A percentile compares a stretch with the other conserved stretches of the same genome.
Conservation (phyloP, 2,888 invertebrate species). For the Neuroscelio doddi region DNA sequence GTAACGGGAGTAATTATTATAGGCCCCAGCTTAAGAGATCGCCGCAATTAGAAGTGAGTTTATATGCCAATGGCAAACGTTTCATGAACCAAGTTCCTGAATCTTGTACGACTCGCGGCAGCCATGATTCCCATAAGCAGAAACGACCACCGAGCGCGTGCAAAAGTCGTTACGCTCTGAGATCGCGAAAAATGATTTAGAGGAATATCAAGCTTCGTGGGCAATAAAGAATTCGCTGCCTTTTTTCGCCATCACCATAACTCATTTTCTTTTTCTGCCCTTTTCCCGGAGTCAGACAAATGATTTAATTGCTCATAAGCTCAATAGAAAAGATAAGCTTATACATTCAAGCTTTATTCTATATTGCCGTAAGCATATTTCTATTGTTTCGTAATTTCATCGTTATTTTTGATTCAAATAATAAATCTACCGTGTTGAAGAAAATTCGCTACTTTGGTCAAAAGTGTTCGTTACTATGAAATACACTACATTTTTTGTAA, state of each 20-base stretch:
- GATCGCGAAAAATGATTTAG: slow-evolving; percentile 39
- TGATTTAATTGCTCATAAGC: slow-evolving; percentile 3
- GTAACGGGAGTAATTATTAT: slow-evolving; percentile 58
- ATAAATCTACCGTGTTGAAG: no score
- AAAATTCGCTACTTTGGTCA: no score
- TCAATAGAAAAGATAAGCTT: background rate
- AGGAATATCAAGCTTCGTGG: slow-evolving; percentile 25
- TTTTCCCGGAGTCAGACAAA: slow-evolving; percentile 13
- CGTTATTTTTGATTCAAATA: no score
- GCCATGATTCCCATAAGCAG: slow-evolving; percentile 56
- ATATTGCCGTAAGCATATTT: no score
- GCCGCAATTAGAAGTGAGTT: slow-evolving; percentile 12
- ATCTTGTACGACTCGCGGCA: slow-evolving; percentile 1
- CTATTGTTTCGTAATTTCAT: no score
- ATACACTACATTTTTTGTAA: no score
- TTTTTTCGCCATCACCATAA: slow-evolving; percentile 28
- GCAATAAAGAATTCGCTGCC: slow-evolving; percentile 14
- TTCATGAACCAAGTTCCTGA: slow-evolving; percentile 9
- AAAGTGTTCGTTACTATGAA: no score
- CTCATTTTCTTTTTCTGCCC: slow-evolving; percentile 13
- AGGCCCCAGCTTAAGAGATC: slow-evolving; percentile 28
- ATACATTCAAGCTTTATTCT: no score
- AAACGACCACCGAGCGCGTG: slow-evolving; percentile 33
- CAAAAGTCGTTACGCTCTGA: slow-evolving; percentile 15
- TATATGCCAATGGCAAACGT: slow-evolving; percentile 5